These are phyloP conservation scores for Lophotriccus pileatus DNA, from an alignment of 2,797 vertebrate species.

Conservation along the genomic window DNA sequence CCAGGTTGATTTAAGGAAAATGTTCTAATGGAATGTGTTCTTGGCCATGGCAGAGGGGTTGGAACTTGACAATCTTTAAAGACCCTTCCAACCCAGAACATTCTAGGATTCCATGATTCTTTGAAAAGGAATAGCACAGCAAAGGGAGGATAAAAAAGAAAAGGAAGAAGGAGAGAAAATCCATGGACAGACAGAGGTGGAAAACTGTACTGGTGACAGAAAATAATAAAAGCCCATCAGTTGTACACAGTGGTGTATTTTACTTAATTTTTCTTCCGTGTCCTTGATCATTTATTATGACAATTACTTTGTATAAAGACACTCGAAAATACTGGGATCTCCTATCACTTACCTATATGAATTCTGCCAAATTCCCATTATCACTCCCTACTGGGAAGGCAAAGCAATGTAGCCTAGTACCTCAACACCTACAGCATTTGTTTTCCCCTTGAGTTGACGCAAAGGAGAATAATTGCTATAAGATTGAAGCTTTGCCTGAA, in stretches of 20 bases:
- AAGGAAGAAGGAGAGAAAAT: fast-evolving
- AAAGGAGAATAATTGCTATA: neutral
- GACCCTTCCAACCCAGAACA: neutral
- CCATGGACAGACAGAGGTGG: neutral
- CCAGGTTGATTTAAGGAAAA: neutral
- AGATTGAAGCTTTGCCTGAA: neutral
- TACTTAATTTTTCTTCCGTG: neutral
- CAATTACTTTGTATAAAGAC: neutral
- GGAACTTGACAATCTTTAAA: neutral
- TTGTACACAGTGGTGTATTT: neutral
- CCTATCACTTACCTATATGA: neutral
- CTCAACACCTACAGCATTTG: fast-evolving
- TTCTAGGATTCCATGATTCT: neutral
- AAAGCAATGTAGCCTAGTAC: neutral
- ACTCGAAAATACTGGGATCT: neutral
- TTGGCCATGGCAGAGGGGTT: fast-evolving
- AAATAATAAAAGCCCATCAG: fast-evolving
- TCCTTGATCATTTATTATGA: neutral
- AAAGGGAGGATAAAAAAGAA: neutral
- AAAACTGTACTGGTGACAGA: neutral
- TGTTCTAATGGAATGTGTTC: neutral
- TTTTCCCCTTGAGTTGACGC: neutral
- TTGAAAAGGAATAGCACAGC: fast-evolving
- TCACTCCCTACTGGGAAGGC: fast-evolving
- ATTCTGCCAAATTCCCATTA: neutral